Evolutionary conservation across 2,797 vertebrate species (phyloP).

Genomic region (Parotocinclus haroldoi): DNA sequence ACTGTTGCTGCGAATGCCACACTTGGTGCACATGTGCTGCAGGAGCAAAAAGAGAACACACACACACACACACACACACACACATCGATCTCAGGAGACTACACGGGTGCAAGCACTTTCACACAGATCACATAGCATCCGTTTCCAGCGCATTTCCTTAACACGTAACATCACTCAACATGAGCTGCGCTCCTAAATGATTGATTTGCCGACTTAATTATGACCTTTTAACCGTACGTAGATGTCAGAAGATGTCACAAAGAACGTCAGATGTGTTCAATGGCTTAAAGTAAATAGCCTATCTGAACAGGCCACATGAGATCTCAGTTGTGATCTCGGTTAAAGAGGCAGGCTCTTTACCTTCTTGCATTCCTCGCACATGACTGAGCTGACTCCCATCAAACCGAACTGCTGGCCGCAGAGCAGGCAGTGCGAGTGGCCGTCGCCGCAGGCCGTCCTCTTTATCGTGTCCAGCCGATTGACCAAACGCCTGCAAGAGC

Average conservation of each 20-base stretch:
- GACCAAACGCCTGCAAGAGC: conserved; percentile 78
- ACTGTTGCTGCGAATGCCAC: conserved; percentile 79
- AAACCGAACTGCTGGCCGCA: conserved; percentile 83
- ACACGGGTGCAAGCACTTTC: conserved; percentile 27
- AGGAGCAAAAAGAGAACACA: background rate
- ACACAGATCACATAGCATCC: conserved; percentile 46
- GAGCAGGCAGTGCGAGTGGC: conserved; percentile 82
- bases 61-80: conserved; percentile 9
- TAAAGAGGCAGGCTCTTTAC: conserved; percentile 57
- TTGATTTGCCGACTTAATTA: too few relatives aligned
- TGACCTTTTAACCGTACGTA: too few relatives aligned
- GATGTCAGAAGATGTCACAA: too few relatives aligned
- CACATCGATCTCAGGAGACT: conserved; percentile 22
- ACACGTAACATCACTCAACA: background rate
- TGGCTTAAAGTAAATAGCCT: background rate
- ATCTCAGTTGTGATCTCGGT: background rate
- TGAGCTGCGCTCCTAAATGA: too few relatives aligned
- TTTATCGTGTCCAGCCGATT: conserved; percentile 84
- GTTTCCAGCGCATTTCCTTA: conserved; percentile 19
- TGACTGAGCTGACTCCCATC: conserved; percentile 73
- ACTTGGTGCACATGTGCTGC: conserved; percentile 90
- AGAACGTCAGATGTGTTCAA: too few relatives aligned
- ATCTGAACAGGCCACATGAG: background rate
- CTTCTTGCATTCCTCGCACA: conserved; percentile 92
- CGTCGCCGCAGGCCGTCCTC: conserved; percentile 83